phyloP scores from a whole-genome alignment of 2,888 invertebrate species.

The Tipula lateralis region DNA sequence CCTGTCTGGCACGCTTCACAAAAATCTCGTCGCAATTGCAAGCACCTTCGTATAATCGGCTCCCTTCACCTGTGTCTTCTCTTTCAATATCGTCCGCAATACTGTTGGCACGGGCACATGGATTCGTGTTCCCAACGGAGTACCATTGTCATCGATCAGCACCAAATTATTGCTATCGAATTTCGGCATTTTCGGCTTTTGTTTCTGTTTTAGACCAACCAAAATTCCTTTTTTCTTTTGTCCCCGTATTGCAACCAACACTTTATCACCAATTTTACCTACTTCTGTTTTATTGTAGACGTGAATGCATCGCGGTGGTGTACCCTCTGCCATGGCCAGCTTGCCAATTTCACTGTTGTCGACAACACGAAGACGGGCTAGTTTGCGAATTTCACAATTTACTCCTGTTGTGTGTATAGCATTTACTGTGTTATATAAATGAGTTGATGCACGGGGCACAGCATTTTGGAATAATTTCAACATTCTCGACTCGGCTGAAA shows the following conservation, averaged over 20 bases:
- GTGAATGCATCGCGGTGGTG: conserved; percentile 89
- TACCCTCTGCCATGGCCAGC: conserved; percentile 89
- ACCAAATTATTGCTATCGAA: conserved; percentile 96
- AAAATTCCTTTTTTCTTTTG: conserved; percentile 91
- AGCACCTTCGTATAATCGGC: conserved; percentile 90
- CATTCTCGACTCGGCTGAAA: not conserved
- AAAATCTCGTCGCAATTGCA: conserved; percentile 81
- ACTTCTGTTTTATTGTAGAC: conserved; percentile 77
- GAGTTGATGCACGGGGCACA: not conserved
- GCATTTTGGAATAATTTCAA: not conserved
- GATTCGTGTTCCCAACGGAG: conserved; percentile 91
- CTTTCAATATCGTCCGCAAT: conserved; percentile 75
- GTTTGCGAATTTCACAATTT: conserved; percentile 63
- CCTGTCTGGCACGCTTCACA: not conserved
- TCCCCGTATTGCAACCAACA: conserved; percentile 89
- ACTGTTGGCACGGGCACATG: conserved; percentile 91
- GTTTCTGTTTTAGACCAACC: conserved; percentile 81
- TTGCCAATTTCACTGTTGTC: conserved; percentile 96
- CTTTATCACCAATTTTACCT: conserved; percentile 70
- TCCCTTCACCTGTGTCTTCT: conserved; percentile 73
- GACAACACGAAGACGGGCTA: conserved; percentile 82
- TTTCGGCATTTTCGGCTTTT: conserved; percentile 74
- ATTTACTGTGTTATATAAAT: not conserved
- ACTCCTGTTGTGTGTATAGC: conserved; percentile 57
- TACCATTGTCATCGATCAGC: conserved; percentile 89